Base-by-base conservation (phyloP, 2,888 invertebrate species). In the Pinctada fucata region DNA sequence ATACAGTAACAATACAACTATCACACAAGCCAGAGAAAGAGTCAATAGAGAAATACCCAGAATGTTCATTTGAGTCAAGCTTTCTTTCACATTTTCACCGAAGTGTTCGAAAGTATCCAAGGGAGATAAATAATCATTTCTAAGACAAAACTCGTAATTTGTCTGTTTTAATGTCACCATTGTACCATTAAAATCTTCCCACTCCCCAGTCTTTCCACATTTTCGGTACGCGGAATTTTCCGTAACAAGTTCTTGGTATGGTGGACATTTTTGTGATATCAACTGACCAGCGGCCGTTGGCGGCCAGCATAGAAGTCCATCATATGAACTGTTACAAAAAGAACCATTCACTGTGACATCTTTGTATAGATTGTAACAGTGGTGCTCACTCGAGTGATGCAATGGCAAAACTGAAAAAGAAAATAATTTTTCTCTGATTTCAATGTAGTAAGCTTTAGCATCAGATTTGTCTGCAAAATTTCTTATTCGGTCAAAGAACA, bases 231-330 rank as follows among this genome's bases (percentile, higher is more conserved):
- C 85, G 66, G 65, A 78, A 10, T 63, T 81, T 6, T 75, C 69
- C 2, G 49, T 58, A 8, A 70, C 48, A 3, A 84, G 82, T 16
- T 80, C 81, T 52, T 77, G 79, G 49, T 84, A 79, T 8, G 79
- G 63, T 2, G 86, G 86, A 71, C 86, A 86, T 3, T 50, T 78
- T 50, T 83, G 85, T 51, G 67, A 78, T 1, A 82, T 79, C 13
- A 68, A 69, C 8, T 66, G 16, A 0, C 82, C 83, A 2, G 82
- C 75, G n/a, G 58, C 49, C 2, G 86, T 83, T n/a, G 80, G 79
- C 10, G 84, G 83, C 86, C 86, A 86, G 52, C 86, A 86, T 3
- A 82, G 72, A 4, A 83, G 72, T 8, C 82, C 77, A 68, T 86
- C 86, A 64, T 81, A 79, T 6, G 84, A 82, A 47, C 79, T 79